phyloP scores from a whole-genome alignment of 2,888 invertebrate species.

The Creontiades dilutus region DNA sequence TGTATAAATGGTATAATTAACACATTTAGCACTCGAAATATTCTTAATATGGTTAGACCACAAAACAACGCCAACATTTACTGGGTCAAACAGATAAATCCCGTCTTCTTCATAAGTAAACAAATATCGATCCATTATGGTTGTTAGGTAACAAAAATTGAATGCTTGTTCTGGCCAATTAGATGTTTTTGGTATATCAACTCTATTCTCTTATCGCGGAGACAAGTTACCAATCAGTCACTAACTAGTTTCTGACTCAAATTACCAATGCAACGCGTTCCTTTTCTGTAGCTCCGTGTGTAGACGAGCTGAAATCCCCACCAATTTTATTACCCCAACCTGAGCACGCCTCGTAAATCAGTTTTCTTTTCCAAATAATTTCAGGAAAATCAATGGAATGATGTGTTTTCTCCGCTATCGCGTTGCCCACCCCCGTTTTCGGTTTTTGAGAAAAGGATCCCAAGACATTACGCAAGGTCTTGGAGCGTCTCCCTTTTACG shows the following conservation, averaged over 20 bases:
- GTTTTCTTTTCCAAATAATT: too few species aligned
- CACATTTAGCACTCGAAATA: constrained; percentile 82
- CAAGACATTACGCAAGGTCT: constrained; percentile 51
- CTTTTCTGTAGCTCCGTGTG: too few species aligned
- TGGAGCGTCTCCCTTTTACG: constrained; percentile 29
- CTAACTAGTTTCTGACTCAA: too few species aligned
- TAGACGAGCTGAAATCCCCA: too few species aligned
- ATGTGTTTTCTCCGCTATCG: neutral
- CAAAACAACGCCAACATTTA: constrained; percentile 83
- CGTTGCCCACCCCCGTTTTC: neutral
- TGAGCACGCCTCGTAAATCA: too few species aligned
- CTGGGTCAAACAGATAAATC: constrained; percentile 86
- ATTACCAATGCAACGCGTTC: too few species aligned
- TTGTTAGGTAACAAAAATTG: constrained; percentile 84
- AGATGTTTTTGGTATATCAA: constrained; percentile 71
- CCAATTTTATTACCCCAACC: too few species aligned
- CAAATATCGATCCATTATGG: constrained; percentile 82
- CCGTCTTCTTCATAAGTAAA: constrained; percentile 85
- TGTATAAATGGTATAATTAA: constrained; percentile 83
- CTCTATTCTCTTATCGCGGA: constrained; percentile 79
- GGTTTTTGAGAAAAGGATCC: neutral
- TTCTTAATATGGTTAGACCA: constrained; percentile 84
- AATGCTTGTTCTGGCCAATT: constrained; percentile 80
- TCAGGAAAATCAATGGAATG: neutral
- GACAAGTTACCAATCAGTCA: too few species aligned